phyloP scores from a whole-genome alignment of 2,113 vertebrate species.

The Atrichornis clamosus region DNA sequence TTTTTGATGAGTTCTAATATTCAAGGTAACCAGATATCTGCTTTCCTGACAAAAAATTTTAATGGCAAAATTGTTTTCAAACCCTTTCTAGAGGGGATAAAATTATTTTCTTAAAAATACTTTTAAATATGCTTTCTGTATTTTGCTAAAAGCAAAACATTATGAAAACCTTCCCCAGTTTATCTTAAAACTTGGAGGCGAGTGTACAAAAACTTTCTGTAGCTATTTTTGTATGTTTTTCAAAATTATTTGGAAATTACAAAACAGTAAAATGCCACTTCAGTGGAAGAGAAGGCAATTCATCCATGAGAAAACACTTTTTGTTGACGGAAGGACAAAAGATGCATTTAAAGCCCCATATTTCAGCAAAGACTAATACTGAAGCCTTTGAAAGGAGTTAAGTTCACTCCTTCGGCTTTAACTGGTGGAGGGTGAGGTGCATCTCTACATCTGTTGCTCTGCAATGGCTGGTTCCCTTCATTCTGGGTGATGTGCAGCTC shows the following conservation, averaged over 20 bases:
- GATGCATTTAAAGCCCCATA: neutral
- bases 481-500: neutral
- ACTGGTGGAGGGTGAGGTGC: neutral
- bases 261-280: neutral
- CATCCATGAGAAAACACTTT: neutral
- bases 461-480: rapidly evolving
- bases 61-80: neutral
- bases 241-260: neutral
- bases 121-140: neutral
- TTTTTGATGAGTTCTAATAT: neutral
- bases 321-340: neutral
- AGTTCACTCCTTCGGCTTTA: neutral
- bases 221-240: neutral
- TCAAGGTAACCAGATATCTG: neutral
- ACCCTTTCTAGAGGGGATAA: neutral
- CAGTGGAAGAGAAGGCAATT: neutral
- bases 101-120: neutral
- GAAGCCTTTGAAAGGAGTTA: neutral
- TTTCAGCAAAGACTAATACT: neutral
- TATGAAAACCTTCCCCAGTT: neutral
- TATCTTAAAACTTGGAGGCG: neutral
- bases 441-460: neutral
- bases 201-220: neutral
- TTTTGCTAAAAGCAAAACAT: neutral
- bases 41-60: neutral